Evolutionary conservation across 2,797 vertebrate genomes (phyloP), one percentile per base, ranked within the genome.

Genomic region (Bovichtus diacanthus): DNA sequence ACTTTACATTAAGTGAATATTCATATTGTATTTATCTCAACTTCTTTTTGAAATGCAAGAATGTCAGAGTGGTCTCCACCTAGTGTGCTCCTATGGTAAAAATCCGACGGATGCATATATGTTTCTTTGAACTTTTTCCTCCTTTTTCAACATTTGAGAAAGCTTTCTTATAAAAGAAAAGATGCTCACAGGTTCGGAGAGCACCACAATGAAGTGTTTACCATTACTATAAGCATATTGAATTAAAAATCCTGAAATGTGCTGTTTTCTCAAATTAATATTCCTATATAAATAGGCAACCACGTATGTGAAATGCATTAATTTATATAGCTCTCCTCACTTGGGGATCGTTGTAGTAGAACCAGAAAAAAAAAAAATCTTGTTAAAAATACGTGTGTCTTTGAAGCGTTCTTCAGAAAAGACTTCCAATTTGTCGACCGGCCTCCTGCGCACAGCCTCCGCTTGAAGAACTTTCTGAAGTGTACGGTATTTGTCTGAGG

Each of bases 401-500:
- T 75, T 61, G 46, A 77, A 84, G 64, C 39, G 39, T 51, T 70
- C 62, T 66, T 78, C 27, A 64, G 56, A 60, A 74, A 68, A 74
- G 50, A 27, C 41, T 69, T 63, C 49, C 59, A 78, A 71, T 82
- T 86, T 85, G 66, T 81, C 23, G 29, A 53, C 50, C 8, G 55
- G 41, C 78, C 60, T 87, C 65, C 63, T 38, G 61, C 46, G 36
- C 41, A 43, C 27, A 70, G 76, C 21, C 83, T 70, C 61, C n/a
- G 55, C 77, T 84, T 80, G 62, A 78, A 65, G 59, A 89, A 68
- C 82, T 71, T 79, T 81, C 53, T 85, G 73, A 89, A 84, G 80
- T 86, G 63, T 83, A 59, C 80, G 69, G 81, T 79, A 70, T 85
- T 82, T 56, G 72, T 87, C 60, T 59, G 74, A 82, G 74, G 73